Conservation (phyloP, 1,140 invertebrate genomes). For the Nilaparvata lugens region DNA sequence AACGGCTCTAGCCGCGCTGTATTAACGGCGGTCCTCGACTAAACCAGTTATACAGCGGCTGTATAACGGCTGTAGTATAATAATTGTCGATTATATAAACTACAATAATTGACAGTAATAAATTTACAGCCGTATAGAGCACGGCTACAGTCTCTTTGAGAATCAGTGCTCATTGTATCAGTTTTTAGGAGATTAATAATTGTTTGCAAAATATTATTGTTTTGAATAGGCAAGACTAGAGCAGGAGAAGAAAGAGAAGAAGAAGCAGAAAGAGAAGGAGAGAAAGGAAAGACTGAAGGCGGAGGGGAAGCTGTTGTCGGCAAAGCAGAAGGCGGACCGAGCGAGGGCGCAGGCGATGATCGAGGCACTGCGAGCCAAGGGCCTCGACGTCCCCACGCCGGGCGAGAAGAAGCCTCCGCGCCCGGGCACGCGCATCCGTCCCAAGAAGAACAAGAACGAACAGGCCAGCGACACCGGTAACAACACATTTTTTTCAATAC, state of each 20-base stretch:
- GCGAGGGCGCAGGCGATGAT: constrained; percentile 79
- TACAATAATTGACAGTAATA: too few species aligned
- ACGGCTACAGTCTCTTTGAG: too few species aligned
- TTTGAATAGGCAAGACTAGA: constrained; percentile 53
- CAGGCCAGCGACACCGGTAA: neutral
- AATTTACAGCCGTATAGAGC: too few species aligned
- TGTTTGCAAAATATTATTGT: too few species aligned
- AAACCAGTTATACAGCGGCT: too few species aligned
- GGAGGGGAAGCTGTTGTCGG: constrained; percentile 87
- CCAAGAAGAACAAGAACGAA: constrained; percentile 36
- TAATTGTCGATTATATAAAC: too few species aligned
- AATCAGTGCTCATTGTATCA: too few species aligned
- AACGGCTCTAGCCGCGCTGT: too few species aligned
- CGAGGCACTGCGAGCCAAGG: constrained; percentile 78
- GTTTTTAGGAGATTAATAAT: too few species aligned
- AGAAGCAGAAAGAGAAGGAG: constrained; percentile 93
- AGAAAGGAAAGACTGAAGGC: constrained; percentile 84
- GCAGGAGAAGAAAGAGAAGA: constrained; percentile 78
- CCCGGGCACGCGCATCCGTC: constrained; percentile 61
- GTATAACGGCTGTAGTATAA: too few species aligned
- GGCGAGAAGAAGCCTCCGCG: constrained; percentile 53
- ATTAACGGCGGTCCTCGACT: too few species aligned
- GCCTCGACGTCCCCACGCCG: constrained; percentile 51
- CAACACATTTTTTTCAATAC: too few species aligned
- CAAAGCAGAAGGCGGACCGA: constrained; percentile 85